Evolutionary conservation across 2,797 vertebrate genomes (phyloP), one percentile per base, ranked within the genome.

Genomic region (Tapera naevia): DNA sequence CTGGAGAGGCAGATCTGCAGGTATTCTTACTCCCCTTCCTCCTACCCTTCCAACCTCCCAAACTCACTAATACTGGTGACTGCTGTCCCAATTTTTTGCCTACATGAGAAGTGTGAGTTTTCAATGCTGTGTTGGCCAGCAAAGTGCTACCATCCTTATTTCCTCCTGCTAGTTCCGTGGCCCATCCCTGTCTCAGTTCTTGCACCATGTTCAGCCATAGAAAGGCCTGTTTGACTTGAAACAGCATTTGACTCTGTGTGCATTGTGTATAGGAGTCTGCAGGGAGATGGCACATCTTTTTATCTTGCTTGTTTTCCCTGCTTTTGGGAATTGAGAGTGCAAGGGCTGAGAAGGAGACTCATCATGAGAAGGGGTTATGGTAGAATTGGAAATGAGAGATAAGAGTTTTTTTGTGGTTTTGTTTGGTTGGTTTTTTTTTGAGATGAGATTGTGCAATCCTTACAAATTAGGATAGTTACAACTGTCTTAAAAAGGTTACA

Each of bases 211-310:
- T 89, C 66, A 81, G 48, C 57, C 13, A 11, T 17, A 15, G 39
- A 57, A 83, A 45, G 56, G 17, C 19, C 43, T 81, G 10, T 10
- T 7, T 70, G 60, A 66, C 48, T 45, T 61, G 79, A 51, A 71
- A 45, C 6, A 28, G 27, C 2, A 2, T 70, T 61, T 74, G 35
- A 17, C 61, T 64, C 33, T 48, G 21, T 39, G 57, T 74, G 39
- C 2, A 0, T 33, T 71, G 16, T 24, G 9, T 0, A 0, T 12
- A 33, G 46, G 33, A 65, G 14, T 48, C 45, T 91, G 18, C 19
- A 70, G 37, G 45, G 46, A 72, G 17, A 30, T 14, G 22, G 30
- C 18, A 35, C 0, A 0, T 4, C 15, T 73, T 16, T 81, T 62
- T 23, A 7, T 61, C 30, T 67, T 58, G 16, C 35, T 66, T 53